Percentiles rank a stretch among this genome's conserved stretches.
phyloP scores from a whole-genome alignment of 2,113 vertebrate genomes.

The Heterochromis multidens region DNA sequence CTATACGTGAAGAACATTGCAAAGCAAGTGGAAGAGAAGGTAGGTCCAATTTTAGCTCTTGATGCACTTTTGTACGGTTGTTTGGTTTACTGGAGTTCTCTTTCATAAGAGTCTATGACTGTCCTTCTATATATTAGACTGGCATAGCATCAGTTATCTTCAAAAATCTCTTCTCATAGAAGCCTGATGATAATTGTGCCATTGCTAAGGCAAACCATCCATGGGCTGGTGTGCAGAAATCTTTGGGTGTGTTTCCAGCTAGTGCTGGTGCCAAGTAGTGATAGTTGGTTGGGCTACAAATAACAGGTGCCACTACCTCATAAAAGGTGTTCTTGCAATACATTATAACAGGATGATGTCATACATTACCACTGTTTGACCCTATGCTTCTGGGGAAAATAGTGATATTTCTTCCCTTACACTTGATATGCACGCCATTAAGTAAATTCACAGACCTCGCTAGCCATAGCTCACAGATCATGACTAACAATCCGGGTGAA shows the following conservation, averaged over 20 bases:
- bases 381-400: not conserved
- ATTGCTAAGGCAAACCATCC: not conserved
- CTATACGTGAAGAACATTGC: constrained; percentile 98
- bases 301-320: not conserved
- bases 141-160: not conserved
- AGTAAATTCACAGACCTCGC: not conserved
- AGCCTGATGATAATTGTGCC: not conserved
- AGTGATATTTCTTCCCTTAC: not conserved
- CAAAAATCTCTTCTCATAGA: not conserved
- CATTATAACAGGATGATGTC: not conserved
- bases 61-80: not conserved
- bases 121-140: not conserved
- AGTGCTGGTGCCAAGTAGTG: not conserved
- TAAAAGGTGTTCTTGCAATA: not conserved
- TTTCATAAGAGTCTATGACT: not conserved
- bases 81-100: not conserved
- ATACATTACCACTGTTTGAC: not conserved
- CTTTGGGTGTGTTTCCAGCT: not conserved
- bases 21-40: constrained; percentile 95
- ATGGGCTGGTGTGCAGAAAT: not conserved
- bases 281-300: not conserved
- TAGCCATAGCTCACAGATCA: not conserved
- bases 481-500: not conserved
- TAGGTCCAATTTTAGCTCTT: constrained; percentile 53
- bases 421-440: not conserved